phyloP scores from a whole-genome alignment of 2,888 invertebrate species.

The Caenorhabditis sp. region DNA sequence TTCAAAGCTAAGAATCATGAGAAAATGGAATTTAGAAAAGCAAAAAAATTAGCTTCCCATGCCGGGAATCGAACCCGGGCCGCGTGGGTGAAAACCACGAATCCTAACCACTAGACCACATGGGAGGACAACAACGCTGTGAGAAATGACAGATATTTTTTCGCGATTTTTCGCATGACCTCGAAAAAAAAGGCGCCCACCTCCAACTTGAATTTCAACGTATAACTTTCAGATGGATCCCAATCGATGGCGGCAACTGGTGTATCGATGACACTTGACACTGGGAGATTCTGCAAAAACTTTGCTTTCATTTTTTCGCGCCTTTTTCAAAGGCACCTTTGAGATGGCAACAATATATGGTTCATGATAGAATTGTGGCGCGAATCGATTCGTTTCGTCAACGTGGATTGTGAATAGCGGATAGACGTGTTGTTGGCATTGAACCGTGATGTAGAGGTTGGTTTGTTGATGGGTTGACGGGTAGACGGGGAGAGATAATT shows the following conservation, averaged over 20 bases:
- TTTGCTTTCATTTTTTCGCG: too few species aligned
- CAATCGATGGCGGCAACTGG: slow-evolving; percentile 65
- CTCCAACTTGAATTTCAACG: slow-evolving; percentile 54
- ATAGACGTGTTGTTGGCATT: slow-evolving; percentile 62
- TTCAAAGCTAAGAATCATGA: too few species aligned
- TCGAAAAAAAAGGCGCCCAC: too few species aligned
- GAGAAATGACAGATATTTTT: too few species aligned
- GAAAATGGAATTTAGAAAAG: too few species aligned
- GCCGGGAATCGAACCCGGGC: slow-evolving; percentile 69
- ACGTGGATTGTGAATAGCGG: slow-evolving; percentile 65
- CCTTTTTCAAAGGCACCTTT: slow-evolving; percentile 20
- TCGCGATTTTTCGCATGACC: too few species aligned
- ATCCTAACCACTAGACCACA: slow-evolving; percentile 68
- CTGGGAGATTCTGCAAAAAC: slow-evolving; percentile 29
- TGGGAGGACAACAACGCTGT: slow-evolving; percentile 56
- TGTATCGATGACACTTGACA: slow-evolving; percentile 56
- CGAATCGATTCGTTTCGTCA: slow-evolving; percentile 53
- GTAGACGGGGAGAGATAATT: slow-evolving; percentile 52
- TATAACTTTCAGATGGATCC: slow-evolving; percentile 59
- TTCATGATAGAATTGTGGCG: slow-evolving; percentile 60
- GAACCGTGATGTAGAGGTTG: slow-evolving; percentile 60
- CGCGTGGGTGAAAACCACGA: slow-evolving; percentile 68
- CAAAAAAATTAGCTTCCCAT: slow-evolving; percentile 54
- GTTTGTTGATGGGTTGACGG: slow-evolving; percentile 62
- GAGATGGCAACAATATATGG: slow-evolving; percentile 59